phyloP scores from a whole-genome alignment of 2,797 vertebrate species.

The Liasis olivaceus region DNA sequence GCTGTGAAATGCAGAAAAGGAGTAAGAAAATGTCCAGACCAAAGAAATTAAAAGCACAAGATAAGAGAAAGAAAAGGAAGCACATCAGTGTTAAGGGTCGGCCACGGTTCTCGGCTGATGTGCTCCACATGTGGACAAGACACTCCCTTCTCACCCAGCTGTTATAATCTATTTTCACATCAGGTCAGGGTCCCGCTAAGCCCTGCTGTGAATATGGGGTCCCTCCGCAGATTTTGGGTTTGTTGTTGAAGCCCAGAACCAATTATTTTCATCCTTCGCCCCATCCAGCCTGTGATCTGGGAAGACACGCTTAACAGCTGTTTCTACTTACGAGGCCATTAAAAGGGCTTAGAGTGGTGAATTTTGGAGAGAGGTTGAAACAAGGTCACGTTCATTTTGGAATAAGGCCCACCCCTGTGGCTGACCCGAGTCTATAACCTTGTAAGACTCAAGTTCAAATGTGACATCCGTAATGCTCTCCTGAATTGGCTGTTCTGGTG shows the following conservation, averaged over 20 bases:
- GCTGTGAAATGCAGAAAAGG: no score
- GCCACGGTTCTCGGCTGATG: neutral
- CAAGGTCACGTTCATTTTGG: neutral
- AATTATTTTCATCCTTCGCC: fast-evolving
- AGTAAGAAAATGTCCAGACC: no score
- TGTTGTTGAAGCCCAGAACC: neutral
- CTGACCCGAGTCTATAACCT: neutral
- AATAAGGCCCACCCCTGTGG: no score
- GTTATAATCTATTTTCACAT: neutral
- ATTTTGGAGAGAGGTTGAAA: neutral
- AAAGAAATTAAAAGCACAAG: no score
- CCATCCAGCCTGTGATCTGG: neutral
- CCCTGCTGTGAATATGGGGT: neutral
- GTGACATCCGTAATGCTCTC: neutral
- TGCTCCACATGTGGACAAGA: neutral
- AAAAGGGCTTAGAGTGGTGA: neutral
- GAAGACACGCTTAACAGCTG: neutral
- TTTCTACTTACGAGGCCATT: neutral
- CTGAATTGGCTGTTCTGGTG: neutral
- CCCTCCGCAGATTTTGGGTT: neutral
- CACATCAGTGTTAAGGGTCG: neutral
- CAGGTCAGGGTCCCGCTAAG: neutral
- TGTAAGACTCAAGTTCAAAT: neutral
- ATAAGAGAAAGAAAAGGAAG: neutral
- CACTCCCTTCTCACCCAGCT: neutral